phyloP scores from a whole-genome alignment of 2,113 vertebrate genomes.

The Vidua chalybeata region DNA sequence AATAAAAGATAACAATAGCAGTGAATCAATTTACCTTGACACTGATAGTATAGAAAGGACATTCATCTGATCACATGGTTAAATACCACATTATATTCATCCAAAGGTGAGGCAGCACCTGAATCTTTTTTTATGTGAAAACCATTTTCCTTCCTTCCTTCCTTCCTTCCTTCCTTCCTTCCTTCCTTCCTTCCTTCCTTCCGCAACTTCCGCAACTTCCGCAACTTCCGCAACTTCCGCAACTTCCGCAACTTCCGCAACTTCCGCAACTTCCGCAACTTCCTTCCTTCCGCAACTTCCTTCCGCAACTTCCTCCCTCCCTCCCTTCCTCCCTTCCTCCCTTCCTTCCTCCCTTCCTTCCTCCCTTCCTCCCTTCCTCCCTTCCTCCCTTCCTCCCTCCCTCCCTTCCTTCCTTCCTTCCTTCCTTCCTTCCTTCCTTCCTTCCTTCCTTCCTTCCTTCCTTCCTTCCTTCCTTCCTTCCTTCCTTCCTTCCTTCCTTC shows the following conservation, averaged over 20 bases:
- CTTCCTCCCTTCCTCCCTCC: no score
- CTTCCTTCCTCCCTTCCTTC: fast-evolving
- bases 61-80: conserved; percentile 17
- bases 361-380: fast-evolving
- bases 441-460: fast-evolving
- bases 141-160: no score
- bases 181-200: fast-evolving
- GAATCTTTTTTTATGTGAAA: background rate
- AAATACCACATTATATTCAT: background rate
- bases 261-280: no score
- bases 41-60: conserved; percentile 55
- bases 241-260: no score
- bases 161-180: fast-evolving
- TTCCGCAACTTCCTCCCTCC: fast-evolving
- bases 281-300: no score
- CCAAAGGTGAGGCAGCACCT: fast-evolving
- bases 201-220: no score
- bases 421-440: no score
- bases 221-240: no score
- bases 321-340: background rate
- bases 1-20: conserved; percentile 52
- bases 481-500: no score
- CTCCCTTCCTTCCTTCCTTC: fast-evolving
- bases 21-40: conserved; percentile 67
- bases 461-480: background rate